Base-by-base conservation (phyloP, 2,888 invertebrate species). In the Hipparchia sbordonii region DNA sequence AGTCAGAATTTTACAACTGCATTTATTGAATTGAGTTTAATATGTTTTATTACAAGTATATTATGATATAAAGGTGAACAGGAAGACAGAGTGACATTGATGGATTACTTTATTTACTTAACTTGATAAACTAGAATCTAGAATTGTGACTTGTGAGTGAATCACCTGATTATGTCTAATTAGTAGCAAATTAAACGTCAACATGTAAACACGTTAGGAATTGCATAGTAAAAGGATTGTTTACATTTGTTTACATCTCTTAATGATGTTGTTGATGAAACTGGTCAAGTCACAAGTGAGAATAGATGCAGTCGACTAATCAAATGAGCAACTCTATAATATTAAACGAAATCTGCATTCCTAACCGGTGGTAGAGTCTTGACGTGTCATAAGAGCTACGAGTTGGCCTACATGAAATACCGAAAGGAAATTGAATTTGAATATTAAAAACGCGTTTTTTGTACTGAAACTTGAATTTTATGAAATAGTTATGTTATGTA, bases 21-120 rank as follows among this genome's bases (percentile, higher is more conserved):
- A 46, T 39, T 62, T 54, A 67, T 62, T 54, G 54, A 23, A 56
- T 63, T 12, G 56, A 72, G 75, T 78, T 48, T 60, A 6, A 39
- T 65, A 52, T 10, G 33, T 59, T 6, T 60, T 60, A 23, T 60
- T 4, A 65, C 33, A 52, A 51, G 63, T 63, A 6, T 65, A 52
- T 65, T 65, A 52, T 65, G 65, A 54, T 39, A 70, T 74, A 72
- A 71, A 76, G 76, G 72, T 62, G 71, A 74, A 48, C 76, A 74
- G 76, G 76, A 76, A 76, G 76, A 68, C 68, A 59, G 7, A 57
- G 23, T 74, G 76, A 76, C 76, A 76, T 74, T 76, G 76, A 74
- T 69, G 52, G 51, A 74, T 72, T 33, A 54, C 59, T 69, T 69
- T 73, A 75, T 74, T 66, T 68, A 74, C 70, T 74, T 52, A 57